These are phyloP conservation scores for Atherix ibis DNA, from an alignment of 2,888 invertebrate genomes.

Conservation along the genomic window DNA sequence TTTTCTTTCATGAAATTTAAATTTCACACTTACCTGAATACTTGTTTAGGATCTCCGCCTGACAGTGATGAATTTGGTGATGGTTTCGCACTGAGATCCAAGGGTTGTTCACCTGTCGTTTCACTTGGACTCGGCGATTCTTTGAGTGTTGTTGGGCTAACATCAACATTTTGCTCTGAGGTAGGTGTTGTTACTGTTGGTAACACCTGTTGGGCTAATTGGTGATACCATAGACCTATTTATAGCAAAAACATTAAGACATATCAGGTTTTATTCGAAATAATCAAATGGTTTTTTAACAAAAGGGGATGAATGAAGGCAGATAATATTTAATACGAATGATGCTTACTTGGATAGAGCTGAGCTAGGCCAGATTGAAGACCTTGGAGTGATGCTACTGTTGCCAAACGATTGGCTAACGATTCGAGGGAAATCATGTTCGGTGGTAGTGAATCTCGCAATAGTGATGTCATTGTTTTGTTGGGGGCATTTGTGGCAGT, in stretches of 20 bases:
- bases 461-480: constrained; percentile 28
- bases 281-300: neutral
- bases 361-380: constrained; percentile 16
- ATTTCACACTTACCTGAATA: constrained; percentile 66
- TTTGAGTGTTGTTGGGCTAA: constrained; percentile 30
- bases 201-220: constrained; percentile 23
- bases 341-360: constrained; percentile 20
- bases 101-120: constrained; percentile 48
- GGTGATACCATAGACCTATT: constrained; percentile 13
- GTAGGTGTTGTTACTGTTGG: constrained; percentile 31
- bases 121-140: constrained; percentile 36
- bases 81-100: constrained; percentile 73
- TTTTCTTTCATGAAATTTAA: too few species aligned
- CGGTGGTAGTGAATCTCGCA: constrained; percentile 20
- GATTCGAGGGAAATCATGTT: constrained; percentile 45
- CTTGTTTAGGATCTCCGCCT: constrained; percentile 39
- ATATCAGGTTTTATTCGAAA: neutral
- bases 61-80: constrained; percentile 32
- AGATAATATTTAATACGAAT: neutral
- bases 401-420: constrained; percentile 51
- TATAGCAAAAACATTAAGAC: neutral
- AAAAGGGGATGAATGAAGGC: too few species aligned
- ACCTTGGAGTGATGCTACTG: constrained; percentile 39
- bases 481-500: constrained; percentile 30
- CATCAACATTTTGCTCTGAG: constrained; percentile 26